Conservation (phyloP, 1,140 invertebrate genomes). For the Drosophila subpulchrella region DNA sequence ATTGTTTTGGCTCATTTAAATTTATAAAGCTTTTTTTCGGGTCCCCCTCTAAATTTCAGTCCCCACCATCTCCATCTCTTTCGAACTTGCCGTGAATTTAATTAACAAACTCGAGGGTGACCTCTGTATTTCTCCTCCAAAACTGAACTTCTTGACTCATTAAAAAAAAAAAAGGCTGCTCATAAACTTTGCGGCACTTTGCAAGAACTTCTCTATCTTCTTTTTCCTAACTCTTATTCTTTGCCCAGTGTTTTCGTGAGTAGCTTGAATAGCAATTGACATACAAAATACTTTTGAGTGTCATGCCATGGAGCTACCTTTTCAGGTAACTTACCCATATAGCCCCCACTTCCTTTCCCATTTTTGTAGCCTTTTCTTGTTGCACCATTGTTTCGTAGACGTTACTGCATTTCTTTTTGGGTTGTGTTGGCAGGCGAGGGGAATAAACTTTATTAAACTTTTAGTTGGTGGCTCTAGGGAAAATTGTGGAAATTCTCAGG, state of each 20-base stretch:
- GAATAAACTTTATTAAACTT: conserved; percentile 58
- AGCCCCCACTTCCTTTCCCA: neutral
- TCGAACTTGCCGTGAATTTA: conserved; percentile 58
- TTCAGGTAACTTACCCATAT: conserved; percentile 24
- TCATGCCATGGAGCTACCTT: conserved; percentile 53
- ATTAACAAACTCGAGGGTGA: conserved; percentile 59
- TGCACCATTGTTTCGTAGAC: conserved; percentile 53
- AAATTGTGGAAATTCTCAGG: neutral
- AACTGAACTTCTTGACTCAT: conserved; percentile 42
- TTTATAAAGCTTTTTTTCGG: conserved; percentile 47
- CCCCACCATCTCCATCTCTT: neutral
- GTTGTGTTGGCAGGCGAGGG: conserved; percentile 14
- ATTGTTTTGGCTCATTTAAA: conserved; percentile 51
- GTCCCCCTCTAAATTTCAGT: neutral
- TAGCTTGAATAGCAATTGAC: conserved; percentile 68
- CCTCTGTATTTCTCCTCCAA: conserved; percentile 15
- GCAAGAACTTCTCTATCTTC: conserved; percentile 24
- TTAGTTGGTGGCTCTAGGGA: neutral
- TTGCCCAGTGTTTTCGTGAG: conserved; percentile 36
- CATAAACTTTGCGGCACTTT: conserved; percentile 59
- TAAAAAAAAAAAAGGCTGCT: conserved; percentile 43
- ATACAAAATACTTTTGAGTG: conserved; percentile 64
- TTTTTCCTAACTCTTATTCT: neutral
- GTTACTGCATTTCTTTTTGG: conserved; percentile 45
- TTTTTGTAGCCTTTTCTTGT: conserved; percentile 10